Evolutionary conservation across 2,113 vertebrate species (phyloP).

Genomic region (Gymnogyps californianus): DNA sequence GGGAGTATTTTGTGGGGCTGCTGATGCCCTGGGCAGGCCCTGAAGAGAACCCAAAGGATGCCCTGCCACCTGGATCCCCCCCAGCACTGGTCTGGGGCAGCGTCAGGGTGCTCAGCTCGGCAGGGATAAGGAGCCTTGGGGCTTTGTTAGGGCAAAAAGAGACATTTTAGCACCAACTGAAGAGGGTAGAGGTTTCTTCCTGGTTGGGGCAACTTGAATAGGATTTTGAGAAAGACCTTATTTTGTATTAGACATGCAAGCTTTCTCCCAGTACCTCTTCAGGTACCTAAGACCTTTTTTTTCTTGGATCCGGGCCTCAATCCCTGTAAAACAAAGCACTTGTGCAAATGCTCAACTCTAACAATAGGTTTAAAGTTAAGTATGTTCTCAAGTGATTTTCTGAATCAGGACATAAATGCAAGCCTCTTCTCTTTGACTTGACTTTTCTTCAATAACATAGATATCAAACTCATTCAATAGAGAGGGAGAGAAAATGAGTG

Average conservation of each 20-base stretch:
- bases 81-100: neutral
- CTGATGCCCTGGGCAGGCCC: neutral
- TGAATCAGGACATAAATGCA: neutral
- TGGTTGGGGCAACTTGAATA: neutral
- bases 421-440: conserved; percentile 23
- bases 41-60: neutral
- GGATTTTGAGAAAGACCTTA: neutral
- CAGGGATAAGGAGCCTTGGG: neutral
- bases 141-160: neutral
- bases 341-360: neutral
- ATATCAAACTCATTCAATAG: conserved; percentile 20
- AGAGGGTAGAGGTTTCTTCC: neutral
- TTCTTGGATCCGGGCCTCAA: neutral
- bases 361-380: neutral
- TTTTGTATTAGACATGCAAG: neutral
- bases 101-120: neutral
- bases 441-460: neutral
- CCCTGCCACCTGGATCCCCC: neutral
- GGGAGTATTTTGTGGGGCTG: neutral
- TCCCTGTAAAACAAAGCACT: neutral
- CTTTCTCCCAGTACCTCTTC: neutral
- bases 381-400: neutral
- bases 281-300: neutral
- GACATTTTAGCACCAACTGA: neutral
- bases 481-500: conserved; percentile 11